phyloP scores from a whole-genome alignment of 2,797 vertebrate species.

The Melopsittacus undulatus region DNA sequence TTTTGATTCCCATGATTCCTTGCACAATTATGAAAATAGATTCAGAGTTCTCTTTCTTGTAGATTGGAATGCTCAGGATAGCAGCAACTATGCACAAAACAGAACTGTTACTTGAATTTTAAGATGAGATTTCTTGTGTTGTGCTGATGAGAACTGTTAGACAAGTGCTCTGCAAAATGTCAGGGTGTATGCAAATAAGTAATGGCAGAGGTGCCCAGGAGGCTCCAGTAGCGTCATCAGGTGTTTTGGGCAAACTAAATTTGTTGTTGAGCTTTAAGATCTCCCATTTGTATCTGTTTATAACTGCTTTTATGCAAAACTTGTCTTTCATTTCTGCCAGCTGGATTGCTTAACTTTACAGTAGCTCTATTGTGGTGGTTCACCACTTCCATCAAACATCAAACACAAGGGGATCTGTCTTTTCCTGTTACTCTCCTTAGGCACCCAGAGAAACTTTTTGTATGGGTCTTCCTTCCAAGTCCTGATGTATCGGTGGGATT shows the following conservation, averaged over 20 bases:
- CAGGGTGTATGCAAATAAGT: neutral
- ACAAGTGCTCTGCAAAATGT: neutral
- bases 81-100: neutral
- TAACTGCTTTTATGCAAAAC: neutral
- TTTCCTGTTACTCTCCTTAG: neutral
- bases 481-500: neutral
- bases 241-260: neutral
- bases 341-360: neutral
- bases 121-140: neutral
- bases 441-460: neutral
- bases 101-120: neutral
- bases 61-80: neutral
- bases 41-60: neutral
- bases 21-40: neutral
- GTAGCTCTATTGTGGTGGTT: rapidly evolving
- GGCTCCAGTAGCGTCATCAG: rapidly evolving
- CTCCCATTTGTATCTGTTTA: neutral
- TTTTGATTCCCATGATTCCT: neutral
- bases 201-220: neutral
- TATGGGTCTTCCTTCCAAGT: neutral
- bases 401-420: neutral
- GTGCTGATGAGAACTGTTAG: neutral
- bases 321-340: neutral
- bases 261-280: neutral
- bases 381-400: neutral